Conservation (phyloP, 2,888 invertebrate genomes). For the Mythimna loreyi region DNA sequence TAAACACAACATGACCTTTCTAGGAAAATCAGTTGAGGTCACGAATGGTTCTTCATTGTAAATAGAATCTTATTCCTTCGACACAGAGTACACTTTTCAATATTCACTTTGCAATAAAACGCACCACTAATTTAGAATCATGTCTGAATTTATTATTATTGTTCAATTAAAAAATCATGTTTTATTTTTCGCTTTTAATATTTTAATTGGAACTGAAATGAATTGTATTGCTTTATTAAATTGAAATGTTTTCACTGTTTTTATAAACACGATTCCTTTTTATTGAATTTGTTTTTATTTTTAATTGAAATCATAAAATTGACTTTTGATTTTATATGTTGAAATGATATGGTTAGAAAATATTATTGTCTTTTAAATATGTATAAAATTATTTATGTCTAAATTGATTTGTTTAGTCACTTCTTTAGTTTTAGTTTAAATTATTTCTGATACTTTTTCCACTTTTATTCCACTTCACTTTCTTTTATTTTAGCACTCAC, state of each 20-base stretch:
- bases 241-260: background rate
- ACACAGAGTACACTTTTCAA: constrained; percentile 48
- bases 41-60: constrained; percentile 11
- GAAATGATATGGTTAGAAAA: constrained; percentile 57
- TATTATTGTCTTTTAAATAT: constrained; percentile 52
- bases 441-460: constrained; percentile 1
- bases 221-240: constrained; percentile 30
- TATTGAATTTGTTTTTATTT: background rate
- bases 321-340: constrained; percentile 44
- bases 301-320: constrained; percentile 52
- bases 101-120: constrained; percentile 55
- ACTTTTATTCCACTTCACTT: constrained; percentile 19
- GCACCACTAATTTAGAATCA: constrained; percentile 68
- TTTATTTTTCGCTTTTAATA: constrained; percentile 22
- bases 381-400: constrained; percentile 14
- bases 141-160: constrained; percentile 48
- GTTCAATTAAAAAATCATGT: constrained; percentile 22
- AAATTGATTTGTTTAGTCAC: constrained; percentile 4
- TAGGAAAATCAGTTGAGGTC: constrained; percentile 12
- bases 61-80: constrained; percentile 25
- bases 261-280: no score
- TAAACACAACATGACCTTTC: constrained; percentile 32
- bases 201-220: constrained; percentile 21
- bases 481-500: background rate
- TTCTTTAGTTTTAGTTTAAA: constrained; percentile 3